A percentile compares a stretch with the other conserved stretches of the same genome.
phyloP scores from a whole-genome alignment of 2,888 invertebrate genomes.

The Hylaea fasciaria region DNA sequence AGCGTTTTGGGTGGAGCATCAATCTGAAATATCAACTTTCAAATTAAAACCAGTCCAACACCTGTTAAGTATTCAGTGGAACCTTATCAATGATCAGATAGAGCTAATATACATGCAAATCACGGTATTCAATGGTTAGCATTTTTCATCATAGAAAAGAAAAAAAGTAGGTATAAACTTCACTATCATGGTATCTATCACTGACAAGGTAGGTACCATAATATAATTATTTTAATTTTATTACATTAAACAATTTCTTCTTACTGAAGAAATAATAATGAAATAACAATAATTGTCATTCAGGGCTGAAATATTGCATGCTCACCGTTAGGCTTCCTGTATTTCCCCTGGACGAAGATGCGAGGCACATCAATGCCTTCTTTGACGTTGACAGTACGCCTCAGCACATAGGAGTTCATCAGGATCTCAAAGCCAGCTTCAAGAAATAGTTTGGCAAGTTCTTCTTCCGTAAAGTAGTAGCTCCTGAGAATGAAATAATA shows the following conservation, averaged over 20 bases:
- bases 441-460: conserved; percentile 87
- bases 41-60: neutral
- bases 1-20: neutral
- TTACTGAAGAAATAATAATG: no score
- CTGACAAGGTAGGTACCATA: no score
- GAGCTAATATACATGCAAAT: conserved; percentile 85
- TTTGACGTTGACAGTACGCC: conserved; percentile 96
- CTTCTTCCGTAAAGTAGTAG: conserved; percentile 92
- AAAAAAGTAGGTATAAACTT: neutral
- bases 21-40: conserved; percentile 13
- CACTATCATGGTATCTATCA: no score
- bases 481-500: conserved; percentile 79
- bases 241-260: no score
- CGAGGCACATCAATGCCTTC: conserved; percentile 96
- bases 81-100: conserved; percentile 63
- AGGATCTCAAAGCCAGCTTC: conserved; percentile 89
- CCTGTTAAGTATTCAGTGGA: neutral
- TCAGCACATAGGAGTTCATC: conserved; percentile 91
- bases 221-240: no score
- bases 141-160: conserved; percentile 66
- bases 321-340: conserved; percentile 81
- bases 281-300: no score
- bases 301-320: neutral
- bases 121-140: conserved; percentile 81
- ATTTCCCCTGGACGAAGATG: conserved; percentile 97